Evolutionary conservation across 2,888 invertebrate species (phyloP).

Genomic region (Stegophylla sp.): DNA sequence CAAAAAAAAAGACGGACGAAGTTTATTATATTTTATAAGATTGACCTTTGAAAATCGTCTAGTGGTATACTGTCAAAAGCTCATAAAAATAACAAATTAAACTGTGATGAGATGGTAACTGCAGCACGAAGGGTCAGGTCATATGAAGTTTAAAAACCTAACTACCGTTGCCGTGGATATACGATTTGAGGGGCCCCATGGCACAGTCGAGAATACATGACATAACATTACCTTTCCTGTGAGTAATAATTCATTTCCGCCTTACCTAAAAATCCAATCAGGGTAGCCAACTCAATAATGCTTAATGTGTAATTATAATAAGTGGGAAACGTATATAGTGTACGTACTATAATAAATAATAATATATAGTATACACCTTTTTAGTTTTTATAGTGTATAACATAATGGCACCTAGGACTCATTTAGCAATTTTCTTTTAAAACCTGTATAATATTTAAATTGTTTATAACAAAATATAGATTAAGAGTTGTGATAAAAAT

Average conservation of each 20-base stretch:
- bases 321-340: too few species aligned
- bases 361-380: background rate
- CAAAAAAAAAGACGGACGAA: slow-evolving; percentile 15
- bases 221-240: slow-evolving; percentile 51
- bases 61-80: slow-evolving; percentile 37
- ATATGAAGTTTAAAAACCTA: slow-evolving; percentile 52
- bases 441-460: background rate
- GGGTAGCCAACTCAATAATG: slow-evolving; percentile 53
- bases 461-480: background rate
- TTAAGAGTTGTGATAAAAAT: too few species aligned
- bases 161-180: slow-evolving; percentile 57
- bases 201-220: slow-evolving; percentile 39
- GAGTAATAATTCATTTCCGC: slow-evolving; percentile 53
- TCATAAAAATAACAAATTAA: slow-evolving; percentile 46
- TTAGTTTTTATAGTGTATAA: too few species aligned
- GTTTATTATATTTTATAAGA: slow-evolving; percentile 16
- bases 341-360: too few species aligned
- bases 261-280: slow-evolving; percentile 52
- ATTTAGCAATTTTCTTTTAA: background rate
- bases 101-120: background rate
- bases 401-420: background rate
- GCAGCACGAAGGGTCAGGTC: slow-evolving; percentile 27
- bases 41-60: slow-evolving; percentile 45
- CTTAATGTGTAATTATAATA: slow-evolving; percentile 24
- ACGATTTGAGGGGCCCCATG: slow-evolving; percentile 40